These are phyloP conservation scores for Cygnus olor DNA, from an alignment of 2,797 vertebrate genomes.

Conservation along the genomic window DNA sequence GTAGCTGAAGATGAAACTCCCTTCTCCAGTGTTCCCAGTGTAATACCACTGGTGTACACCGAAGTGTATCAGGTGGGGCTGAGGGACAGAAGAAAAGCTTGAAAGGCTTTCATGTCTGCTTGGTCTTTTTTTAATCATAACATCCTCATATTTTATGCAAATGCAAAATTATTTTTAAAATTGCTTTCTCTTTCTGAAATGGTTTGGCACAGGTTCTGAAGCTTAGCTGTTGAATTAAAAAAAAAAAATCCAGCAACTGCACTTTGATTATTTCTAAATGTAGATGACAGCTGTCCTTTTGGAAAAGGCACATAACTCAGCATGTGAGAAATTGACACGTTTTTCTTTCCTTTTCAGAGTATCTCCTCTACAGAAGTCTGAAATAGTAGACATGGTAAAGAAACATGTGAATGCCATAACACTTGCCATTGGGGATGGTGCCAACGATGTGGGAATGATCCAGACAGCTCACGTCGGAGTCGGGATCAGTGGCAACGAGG, in stretches of 20 bases:
- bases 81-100: not conserved
- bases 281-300: constrained; percentile 72
- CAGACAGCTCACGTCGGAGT: constrained; percentile 98
- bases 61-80: not conserved
- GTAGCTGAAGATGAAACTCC: not conserved
- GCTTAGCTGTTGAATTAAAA: constrained; percentile 48
- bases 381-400: constrained; percentile 99
- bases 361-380: constrained; percentile 97
- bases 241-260: constrained; percentile 56
- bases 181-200: constrained; percentile 56
- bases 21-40: not conserved
- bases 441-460: constrained; percentile 99
- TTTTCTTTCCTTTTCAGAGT: constrained; percentile 84
- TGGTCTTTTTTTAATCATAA: not conserved
- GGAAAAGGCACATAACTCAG: constrained; percentile 30
- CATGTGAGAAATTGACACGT: constrained; percentile 66
- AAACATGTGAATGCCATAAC: constrained; percentile 98
- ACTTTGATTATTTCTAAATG: constrained; percentile 69
- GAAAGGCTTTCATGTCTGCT: not conserved
- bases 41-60: not conserved
- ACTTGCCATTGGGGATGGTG: constrained; percentile 96
- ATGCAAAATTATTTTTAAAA: constrained; percentile 56
- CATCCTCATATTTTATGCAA: not conserved
- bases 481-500: constrained; percentile 97
- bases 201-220: constrained; percentile 64